These are phyloP conservation scores for Microtus oregoni DNA, from an alignment of 2,113 vertebrate genomes.

Conservation along the genomic window DNA sequence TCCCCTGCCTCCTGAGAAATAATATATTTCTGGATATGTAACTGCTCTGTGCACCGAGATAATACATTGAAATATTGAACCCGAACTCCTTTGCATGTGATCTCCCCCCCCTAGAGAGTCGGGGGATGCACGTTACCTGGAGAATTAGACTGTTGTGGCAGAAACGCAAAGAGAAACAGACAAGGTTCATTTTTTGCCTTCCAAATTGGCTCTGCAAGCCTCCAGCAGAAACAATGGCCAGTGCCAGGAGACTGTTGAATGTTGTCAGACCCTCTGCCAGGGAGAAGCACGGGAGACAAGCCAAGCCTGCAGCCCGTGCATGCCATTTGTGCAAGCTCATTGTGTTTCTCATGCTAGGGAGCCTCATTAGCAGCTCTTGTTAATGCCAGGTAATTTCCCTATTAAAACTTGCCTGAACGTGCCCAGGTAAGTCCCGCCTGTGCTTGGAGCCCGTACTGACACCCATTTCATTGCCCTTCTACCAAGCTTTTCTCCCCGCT, in stretches of 20 bases:
- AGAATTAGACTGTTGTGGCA: slow-evolving; percentile 48
- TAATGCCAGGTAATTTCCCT: slow-evolving; percentile 34
- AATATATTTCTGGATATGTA: neutral
- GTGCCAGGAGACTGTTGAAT: neutral
- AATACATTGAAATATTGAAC: neutral
- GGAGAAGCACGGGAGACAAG: neutral
- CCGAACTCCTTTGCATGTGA: neutral
- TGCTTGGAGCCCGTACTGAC: neutral
- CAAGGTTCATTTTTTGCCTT: slow-evolving; percentile 58
- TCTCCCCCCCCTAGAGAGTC: neutral
- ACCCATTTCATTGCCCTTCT: neutral
- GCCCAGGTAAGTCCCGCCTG: neutral
- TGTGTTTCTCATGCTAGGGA: neutral
- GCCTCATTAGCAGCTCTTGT: slow-evolving; percentile 41
- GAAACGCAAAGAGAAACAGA: slow-evolving; percentile 50
- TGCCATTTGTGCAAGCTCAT: slow-evolving; percentile 19
- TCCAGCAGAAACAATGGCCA: slow-evolving; percentile 22
- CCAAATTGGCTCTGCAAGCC: slow-evolving; percentile 58
- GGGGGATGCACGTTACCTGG: neutral
- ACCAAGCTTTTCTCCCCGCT: fast-evolving
- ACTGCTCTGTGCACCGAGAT: neutral
- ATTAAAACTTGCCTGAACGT: slow-evolving; percentile 4
- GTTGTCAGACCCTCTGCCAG: slow-evolving; percentile 2
- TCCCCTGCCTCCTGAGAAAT: neutral
- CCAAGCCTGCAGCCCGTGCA: neutral